Base-by-base conservation (phyloP, 2,113 vertebrate species). In the Oophaga pumilio region DNA sequence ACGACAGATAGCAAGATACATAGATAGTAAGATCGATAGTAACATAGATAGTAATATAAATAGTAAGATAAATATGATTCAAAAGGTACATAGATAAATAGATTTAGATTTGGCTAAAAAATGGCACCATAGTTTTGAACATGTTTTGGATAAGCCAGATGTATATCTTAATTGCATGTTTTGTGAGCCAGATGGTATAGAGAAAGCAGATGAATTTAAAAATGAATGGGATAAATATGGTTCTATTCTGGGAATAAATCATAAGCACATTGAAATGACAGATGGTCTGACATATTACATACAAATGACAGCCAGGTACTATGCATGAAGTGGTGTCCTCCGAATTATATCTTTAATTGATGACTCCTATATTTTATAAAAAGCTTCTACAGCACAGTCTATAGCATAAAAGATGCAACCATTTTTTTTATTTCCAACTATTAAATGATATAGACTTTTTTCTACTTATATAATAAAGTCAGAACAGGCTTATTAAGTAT, bases 131-230 rank as follows among this genome's bases (percentile, higher is more conserved):
- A 53, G 76, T 53, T 77, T 22, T 77, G 76, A 56, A 43, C 20
- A 82, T 64, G 57, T 49, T 82, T 82, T 82, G 57, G 57, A 82
- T 82, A 59, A 82, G 20, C 79, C 57, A 82, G 57, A 62, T 82
- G 57, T 82, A 82, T 82, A 60, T 82, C 59, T 49, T 82, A 82
- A 82, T 62, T 82, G 79, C 79, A 82, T 82, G 18, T 82, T 60
- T 74, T 43, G 79, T 62, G 1, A 43, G 22, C 79, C 57, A 82
- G 79, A 62, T 82, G 79, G 57, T 82, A n/a, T 20, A 7, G 28
- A 43, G 50, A 76, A 82, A 82, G 59, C 33, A 43, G 15, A 82
- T 49, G 18, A 64, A n/a, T 49, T 82, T 82, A 82, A 82, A 82
- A 28, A 15, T 60, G 57, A 80, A 60, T 80, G 24, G 56, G 56